Base-by-base conservation (phyloP, 2,113 vertebrate genomes). In the Opisthocomus hoazin region DNA sequence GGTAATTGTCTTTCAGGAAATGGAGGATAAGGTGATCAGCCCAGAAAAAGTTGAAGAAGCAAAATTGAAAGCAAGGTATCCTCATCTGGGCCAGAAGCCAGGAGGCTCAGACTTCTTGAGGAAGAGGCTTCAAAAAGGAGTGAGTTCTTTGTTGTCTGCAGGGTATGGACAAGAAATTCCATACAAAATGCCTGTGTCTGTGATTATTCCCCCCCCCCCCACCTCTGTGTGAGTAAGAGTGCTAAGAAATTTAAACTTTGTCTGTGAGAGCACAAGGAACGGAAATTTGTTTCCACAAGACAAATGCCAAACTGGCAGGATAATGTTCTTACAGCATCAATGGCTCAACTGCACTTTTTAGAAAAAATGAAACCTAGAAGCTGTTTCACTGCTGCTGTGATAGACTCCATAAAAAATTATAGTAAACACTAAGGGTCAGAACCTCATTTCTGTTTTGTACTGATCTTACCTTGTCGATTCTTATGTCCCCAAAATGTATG, bases 101-200 rank as follows among this genome's bases (percentile, higher is more conserved):
- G 99, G 99, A 69, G 99, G 99, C 48, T 99, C 99, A 4, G 99
- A 99, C 93, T 98, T 99, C 96, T 98, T 99, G 95, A 99, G 99
- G 96, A 99, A 99, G 98, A 98, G 99, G 78, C 98, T 99, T 79
- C 99, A 99, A 94, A 99, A 99, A 96, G 99, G 99, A 98, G 99
- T 99, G 97, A 99, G 98, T 98, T 84, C 30, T 96, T 89, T 41
- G 27, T n/a, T 96, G 30, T 91, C 24, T 16, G 30, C 23, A 61
- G 75, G 13, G 17, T 50, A 34, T 90, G 15, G 79, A 58, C 70
- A 86, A 69, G 92, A 87, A 84, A 39, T 70, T 61, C n/a, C 39
- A n/a, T n/a, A n/a, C n/a, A 14, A 15, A 75, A 64, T 84, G 56
- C 20, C 26, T 63, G 3, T 66, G 11, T 41, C 41, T 86, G 15